Conservation (phyloP, 2,888 invertebrate species). For the Drosophila greeni region DNA sequence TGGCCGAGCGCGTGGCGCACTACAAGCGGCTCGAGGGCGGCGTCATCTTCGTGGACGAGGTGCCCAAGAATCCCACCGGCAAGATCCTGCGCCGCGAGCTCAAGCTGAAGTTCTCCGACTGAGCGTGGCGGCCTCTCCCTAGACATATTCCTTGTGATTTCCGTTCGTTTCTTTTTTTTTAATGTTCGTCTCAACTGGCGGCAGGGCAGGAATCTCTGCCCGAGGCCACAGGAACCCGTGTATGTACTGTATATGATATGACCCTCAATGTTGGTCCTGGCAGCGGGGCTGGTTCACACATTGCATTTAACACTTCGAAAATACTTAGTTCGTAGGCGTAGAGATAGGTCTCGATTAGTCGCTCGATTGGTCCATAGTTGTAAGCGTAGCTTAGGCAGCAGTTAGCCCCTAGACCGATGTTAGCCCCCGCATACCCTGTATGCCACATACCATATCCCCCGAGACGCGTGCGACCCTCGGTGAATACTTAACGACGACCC, state of each 20-base stretch:
- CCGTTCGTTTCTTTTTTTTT: conserved; percentile 4
- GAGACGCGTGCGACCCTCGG: conserved; percentile 10
- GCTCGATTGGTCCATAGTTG: conserved; percentile 58
- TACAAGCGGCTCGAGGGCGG: conserved; percentile 88
- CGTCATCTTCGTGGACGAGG: conserved; percentile 83
- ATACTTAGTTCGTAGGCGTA: conserved; percentile 42
- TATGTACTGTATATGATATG: conserved; percentile 4
- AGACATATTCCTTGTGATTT: conserved; percentile 18
- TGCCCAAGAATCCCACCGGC: conserved; percentile 88
- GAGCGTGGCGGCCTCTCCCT: conserved; percentile 25
- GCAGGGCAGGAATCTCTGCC: background rate
- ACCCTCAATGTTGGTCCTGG: conserved; percentile 24
- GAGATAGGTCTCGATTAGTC: conserved; percentile 38
- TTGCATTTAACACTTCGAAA: conserved; percentile 36
- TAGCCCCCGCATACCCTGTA: background rate
- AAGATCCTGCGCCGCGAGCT: conserved; percentile 86
- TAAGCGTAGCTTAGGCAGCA: conserved; percentile 42
- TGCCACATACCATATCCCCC: conserved; percentile 2
- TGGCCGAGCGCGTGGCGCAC: conserved; percentile 84
- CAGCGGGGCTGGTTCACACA: conserved; percentile 13
- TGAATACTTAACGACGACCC: conserved; percentile 27
- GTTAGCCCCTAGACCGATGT: conserved; percentile 16
- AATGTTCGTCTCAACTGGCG: conserved; percentile 8
- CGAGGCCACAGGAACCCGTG: conserved; percentile 8
- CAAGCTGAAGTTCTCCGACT: conserved; percentile 77